phyloP scores from a whole-genome alignment of 1,140 invertebrate species.

The Sesamia nonagrioides region DNA sequence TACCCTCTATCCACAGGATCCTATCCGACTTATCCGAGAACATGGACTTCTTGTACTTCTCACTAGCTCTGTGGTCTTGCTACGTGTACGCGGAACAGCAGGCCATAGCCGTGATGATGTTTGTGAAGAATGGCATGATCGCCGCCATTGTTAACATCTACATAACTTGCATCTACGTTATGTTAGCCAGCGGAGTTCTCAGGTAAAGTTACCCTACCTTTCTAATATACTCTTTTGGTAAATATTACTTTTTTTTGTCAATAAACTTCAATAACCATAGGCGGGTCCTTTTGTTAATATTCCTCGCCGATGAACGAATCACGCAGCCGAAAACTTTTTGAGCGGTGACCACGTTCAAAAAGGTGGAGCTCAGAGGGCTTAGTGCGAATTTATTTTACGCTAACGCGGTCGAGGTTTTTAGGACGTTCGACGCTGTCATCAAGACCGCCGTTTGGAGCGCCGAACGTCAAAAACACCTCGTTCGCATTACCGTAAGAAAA shows the following conservation, averaged over 20 bases:
- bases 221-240: too few relatives aligned
- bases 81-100: conserved; percentile 95
- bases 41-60: conserved; percentile 88
- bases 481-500: too few relatives aligned
- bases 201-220: conserved; percentile 84
- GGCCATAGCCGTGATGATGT: conserved; percentile 93
- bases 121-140: conserved; percentile 92
- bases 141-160: conserved; percentile 93
- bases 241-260: not conserved
- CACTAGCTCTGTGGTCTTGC: conserved; percentile 92
- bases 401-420: too few relatives aligned
- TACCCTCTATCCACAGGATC: conserved; percentile 70
- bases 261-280: not conserved
- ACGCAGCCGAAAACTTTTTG: too few relatives aligned
- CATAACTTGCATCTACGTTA: conserved; percentile 91
- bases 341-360: too few relatives aligned
- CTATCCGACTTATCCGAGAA: conserved; percentile 84
- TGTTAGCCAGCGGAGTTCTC: conserved; percentile 93
- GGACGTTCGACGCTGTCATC: too few relatives aligned
- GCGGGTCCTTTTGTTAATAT: too few relatives aligned
- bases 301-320: too few relatives aligned
- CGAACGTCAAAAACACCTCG: too few relatives aligned
- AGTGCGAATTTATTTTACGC: too few relatives aligned
- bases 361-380: too few relatives aligned
- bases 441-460: too few relatives aligned